These are phyloP conservation scores for Phragmatobia fuliginosa DNA, from an alignment of 2,888 invertebrate genomes.

Conservation along the genomic window DNA sequence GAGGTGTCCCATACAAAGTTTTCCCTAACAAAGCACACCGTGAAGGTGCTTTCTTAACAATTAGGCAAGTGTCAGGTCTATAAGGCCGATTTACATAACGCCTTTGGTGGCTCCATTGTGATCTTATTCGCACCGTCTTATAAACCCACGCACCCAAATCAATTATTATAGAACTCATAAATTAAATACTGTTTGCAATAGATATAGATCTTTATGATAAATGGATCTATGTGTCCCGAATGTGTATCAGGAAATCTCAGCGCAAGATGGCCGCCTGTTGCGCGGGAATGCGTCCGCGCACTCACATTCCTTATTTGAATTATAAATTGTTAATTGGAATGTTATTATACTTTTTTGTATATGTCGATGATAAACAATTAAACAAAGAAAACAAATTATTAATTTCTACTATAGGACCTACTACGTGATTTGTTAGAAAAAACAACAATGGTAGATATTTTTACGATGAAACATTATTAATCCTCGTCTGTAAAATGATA, in stretches of 20 bases:
- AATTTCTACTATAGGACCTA: not conserved
- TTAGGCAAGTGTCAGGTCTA: conserved; percentile 58
- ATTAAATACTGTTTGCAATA: conserved; percentile 83
- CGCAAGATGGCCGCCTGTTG: conserved; percentile 81
- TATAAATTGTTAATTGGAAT: conserved; percentile 37
- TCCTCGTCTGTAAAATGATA: conserved; percentile 23
- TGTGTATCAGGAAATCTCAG: conserved; percentile 68
- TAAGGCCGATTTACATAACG: conserved; percentile 66
- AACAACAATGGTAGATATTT: not conserved
- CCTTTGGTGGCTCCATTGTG: conserved; percentile 80
- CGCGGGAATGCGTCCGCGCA: conserved; percentile 64
- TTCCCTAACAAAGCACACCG: conserved; percentile 23
- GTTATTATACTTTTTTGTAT: conserved; percentile 32
- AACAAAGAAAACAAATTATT: not conserved
- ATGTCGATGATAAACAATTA: conserved; percentile 1
- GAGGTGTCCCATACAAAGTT: conserved; percentile 19
- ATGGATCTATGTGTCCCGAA: conserved; percentile 77
- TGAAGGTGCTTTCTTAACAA: conserved; percentile 62
- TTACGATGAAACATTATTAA: not conserved
- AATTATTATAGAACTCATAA: conserved; percentile 79
- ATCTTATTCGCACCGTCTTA: conserved; percentile 72
- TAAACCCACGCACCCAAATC: conserved; percentile 81
- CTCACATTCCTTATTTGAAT: conserved; percentile 49
- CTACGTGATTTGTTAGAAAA: not conserved
- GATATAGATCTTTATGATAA: conserved; percentile 83